Base-by-base conservation (phyloP, 2,797 vertebrate species). In the Parauchenoglanis ngamensis region DNA sequence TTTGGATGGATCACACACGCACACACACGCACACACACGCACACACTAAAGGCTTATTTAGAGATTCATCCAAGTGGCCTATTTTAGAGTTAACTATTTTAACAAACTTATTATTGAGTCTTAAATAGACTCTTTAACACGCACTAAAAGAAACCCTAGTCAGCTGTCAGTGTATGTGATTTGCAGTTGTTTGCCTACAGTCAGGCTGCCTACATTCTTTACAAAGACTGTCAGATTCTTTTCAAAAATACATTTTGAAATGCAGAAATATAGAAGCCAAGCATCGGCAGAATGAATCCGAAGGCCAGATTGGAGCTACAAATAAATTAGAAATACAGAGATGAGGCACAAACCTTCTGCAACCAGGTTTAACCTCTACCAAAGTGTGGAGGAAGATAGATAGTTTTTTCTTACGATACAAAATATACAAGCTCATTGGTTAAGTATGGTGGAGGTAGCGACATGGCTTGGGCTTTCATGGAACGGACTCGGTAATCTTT, bases 11-110 rank as follows among this genome's bases (percentile, higher is more conserved):
- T 86, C 25, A 52, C 46, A 78, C 52, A 78, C 46, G 35, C 59
- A 83, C 84, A 76, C 67, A 85, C 59, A 61, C 57, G 56, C 46
- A 49, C 59, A 83, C 84, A 76, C 67, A 85, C 61, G 25, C 57
- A 23, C 65, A 87, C 7, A 79, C 72, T 44, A 67, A 85, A 72
- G 44, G 25, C 78, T 87, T 89, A 76, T 85, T 86, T 87, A 78
- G 73, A n/a, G 56, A 63, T 86, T 84, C 35, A 80, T 87, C 88
- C 79, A 85, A 67, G 28, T 80, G 65, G 54, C 56, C 65, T 63
- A 54, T 88, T 84, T 87, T 65, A 21, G 44, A 83, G 46, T 67
- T 28, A 56, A 46, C 81, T 63, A 56, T 86, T 86, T 87, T 82
- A 49, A 61, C n/a, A 68, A 10, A 35, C 40, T 40, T 40, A 40